phyloP scores from a whole-genome alignment of 2,888 invertebrate genomes.

The Amphipoea lucens region DNA sequence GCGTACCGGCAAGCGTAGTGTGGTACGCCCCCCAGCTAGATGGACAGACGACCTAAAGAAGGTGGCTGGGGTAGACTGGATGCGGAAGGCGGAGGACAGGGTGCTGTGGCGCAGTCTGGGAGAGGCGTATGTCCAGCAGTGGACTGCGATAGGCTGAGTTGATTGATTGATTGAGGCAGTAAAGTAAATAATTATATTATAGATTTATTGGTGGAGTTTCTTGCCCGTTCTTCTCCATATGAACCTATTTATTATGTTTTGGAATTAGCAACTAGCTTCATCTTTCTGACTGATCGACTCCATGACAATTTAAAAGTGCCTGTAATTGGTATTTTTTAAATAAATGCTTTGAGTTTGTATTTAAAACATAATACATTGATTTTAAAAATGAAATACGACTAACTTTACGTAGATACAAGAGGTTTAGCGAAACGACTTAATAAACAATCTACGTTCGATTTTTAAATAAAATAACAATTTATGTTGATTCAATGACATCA shows the following conservation, averaged over 20 bases:
- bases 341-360: background rate
- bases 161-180: background rate
- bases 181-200: background rate
- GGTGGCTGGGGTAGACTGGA: too few species aligned
- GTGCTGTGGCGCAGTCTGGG: too few species aligned
- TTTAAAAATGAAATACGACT: background rate
- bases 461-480: background rate
- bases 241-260: background rate
- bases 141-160: too few species aligned
- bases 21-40: too few species aligned
- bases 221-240: background rate
- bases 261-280: background rate
- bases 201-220: background rate
- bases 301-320: background rate
- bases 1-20: too few species aligned
- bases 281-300: background rate
- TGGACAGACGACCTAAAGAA: too few species aligned
- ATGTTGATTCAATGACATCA: constrained; percentile 30
- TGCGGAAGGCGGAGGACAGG: too few species aligned
- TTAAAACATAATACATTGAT: background rate
- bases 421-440: background rate
- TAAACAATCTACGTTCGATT: background rate
- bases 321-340: too few species aligned
- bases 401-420: background rate
- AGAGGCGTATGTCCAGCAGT: too few species aligned